phyloP scores from a whole-genome alignment of 2,113 vertebrate genomes.

The Dromaius novaehollandiae region DNA sequence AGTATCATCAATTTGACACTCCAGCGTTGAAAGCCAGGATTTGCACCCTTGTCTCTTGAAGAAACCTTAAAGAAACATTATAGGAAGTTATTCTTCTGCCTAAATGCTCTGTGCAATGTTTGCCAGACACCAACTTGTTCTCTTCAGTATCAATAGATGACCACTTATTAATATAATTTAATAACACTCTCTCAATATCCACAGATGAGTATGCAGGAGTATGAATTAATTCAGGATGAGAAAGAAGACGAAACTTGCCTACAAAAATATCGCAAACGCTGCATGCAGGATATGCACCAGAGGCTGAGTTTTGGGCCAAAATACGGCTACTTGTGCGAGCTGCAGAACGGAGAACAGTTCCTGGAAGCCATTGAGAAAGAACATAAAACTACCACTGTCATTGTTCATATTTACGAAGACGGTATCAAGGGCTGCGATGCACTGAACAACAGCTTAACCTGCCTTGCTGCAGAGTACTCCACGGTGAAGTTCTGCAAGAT shows the following conservation, averaged over 20 bases:
- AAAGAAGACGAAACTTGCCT: constrained; percentile 91
- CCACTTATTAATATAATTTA: background rate
- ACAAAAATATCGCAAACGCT: constrained; percentile 90
- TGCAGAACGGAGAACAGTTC: constrained; percentile 91
- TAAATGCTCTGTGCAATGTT: background rate
- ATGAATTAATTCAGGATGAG: constrained; percentile 86
- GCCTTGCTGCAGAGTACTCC: constrained; percentile 87
- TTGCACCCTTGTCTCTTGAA: background rate
- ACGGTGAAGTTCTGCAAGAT: constrained; percentile 95
- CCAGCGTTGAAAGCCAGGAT: background rate
- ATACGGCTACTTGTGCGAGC: constrained; percentile 87
- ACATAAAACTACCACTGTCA: constrained; percentile 85
- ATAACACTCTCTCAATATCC: background rate
- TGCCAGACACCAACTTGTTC: background rate
- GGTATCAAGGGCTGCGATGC: constrained; percentile 88
- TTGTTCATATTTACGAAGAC: constrained; percentile 92
- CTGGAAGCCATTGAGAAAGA: constrained; percentile 93
- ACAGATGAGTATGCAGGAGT: constrained; percentile 96
- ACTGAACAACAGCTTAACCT: constrained; percentile 88
- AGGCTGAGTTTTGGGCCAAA: constrained; percentile 92
- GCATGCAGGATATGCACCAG: constrained; percentile 97
- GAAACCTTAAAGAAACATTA: background rate
- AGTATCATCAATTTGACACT: background rate
- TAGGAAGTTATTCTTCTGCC: background rate
- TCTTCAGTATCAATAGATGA: background rate